Base-by-base conservation (phyloP, 2,888 invertebrate species). In the Cynaeus angustus region DNA sequence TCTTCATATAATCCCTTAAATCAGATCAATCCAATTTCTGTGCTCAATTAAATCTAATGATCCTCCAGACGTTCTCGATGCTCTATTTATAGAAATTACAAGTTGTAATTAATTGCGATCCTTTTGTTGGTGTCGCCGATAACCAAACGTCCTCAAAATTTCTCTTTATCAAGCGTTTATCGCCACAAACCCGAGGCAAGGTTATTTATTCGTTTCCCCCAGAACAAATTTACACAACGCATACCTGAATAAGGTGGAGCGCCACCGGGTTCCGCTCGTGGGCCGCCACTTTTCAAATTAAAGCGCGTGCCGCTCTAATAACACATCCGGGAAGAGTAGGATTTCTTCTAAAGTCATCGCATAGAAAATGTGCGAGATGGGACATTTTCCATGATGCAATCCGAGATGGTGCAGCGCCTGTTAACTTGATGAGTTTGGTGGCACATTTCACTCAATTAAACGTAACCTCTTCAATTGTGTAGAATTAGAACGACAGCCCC, bases 401-500 rank as follows among this genome's bases (percentile, higher is more conserved):
- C 14, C 41, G 58, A 58, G 28, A 13, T 56, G 53, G 41, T 26
- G 16, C 13, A 45, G 30, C n/a, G n/a, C 28, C 12, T 28, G 37
- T 43, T 65, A 55, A 48, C 33, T 56, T 52, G 43, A 68, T 61
- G 61, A 68, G 58, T 68, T 68, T 64, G 68, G 68, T 68, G 68
- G 55, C 68, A 58, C 68, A 68, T 53, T 62, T 56, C 56, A 62
- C 55, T 68, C 50, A 46, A 48, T 43, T 43, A 53, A 37, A 14
- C 12, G 28, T 61, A 45, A 65, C 65, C 53, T 65, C 43, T 50
- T 65, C 65, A 65, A 66, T 66, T 66, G 48, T 33, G 55, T 8
- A 46, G 14, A 66, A 66, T 66, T 56, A 21, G 61, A 46, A 9
- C 61, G 28, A 46, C 43, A 13, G 43, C n/a, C n/a, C 13, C 21